Base-by-base conservation (phyloP, 2,797 vertebrate genomes). In the Glossophaga mutica region DNA sequence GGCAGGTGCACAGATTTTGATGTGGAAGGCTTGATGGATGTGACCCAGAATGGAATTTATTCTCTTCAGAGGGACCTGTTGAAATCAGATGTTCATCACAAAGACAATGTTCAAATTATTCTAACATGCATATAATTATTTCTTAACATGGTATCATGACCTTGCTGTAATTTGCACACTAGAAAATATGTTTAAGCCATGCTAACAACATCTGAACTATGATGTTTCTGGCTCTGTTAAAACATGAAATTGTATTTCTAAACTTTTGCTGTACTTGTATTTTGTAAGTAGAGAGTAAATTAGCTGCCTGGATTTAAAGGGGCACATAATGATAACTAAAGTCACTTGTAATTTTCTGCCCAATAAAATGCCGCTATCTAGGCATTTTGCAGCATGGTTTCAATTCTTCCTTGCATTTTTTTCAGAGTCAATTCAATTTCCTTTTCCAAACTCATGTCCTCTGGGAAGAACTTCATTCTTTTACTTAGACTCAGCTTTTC, bases 1-100 rank as follows among this genome's bases (percentile, higher is more conserved):
- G 96, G 94, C 98, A 98, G 98, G 96, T 98, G 95, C 86, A 97
- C 67, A 86, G 96, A 93, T 97, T 90, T 95, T 96, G 97, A 94
- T 96, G 97, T 97, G 94, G 46, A 96, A 96, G 76, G 9, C 65
- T 94, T 95, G 92, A 87, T 94, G 97, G 82, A 95, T 8, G 26
- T 97, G 90, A 76, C 34, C 95, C 94, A 92, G 94, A 96, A 97
- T 68, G 22, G 65, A 93, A 78, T 92, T 91, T 77, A 78, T 95
- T 86, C 87, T 97, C 67, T 76, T 97, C 78, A 2, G 1, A 94
- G 86, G 22, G 59, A 92, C 93, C 93, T 42, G 79, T 92, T 96
- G 96, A 94, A 90, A 94, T 95, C 93, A 94, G 65, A 96, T 97
- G 97, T 97, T 97, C 94, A 70, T 83, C 90, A 94, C 24, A 18